Conservation (phyloP, 2,113 vertebrate species). For the Hippopotamus amphibius region DNA sequence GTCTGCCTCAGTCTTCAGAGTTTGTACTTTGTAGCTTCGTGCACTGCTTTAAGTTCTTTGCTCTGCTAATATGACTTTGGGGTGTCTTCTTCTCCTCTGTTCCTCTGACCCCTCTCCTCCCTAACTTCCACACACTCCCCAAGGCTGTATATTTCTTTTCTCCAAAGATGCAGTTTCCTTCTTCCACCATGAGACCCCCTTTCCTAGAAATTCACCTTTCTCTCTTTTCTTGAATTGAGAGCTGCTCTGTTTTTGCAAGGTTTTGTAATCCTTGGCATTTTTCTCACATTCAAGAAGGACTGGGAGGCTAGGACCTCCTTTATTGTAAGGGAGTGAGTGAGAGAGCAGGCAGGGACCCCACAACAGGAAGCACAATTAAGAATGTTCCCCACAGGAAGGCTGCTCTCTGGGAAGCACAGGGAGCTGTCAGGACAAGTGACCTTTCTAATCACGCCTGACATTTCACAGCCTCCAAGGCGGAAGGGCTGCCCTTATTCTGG, state of each 20-base stretch:
- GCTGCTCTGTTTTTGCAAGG: neutral
- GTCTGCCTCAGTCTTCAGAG: neutral
- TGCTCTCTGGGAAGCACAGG: constrained; percentile 58
- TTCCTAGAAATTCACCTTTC: constrained; percentile 47
- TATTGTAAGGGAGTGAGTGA: neutral
- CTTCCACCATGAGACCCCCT: neutral
- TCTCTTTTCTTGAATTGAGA: neutral
- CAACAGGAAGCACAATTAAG: constrained; percentile 65
- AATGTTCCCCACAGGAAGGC: constrained; percentile 69
- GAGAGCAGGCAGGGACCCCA: neutral
- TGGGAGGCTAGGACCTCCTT: neutral
- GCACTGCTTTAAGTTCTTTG: neutral
- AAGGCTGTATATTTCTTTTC: neutral
- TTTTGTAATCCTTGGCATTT: neutral
- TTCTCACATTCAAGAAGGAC: neutral
- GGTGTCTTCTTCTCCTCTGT: neutral
- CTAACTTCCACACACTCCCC: neutral
- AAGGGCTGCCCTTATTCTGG: constrained; percentile 72
- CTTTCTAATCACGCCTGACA: constrained; percentile 82
- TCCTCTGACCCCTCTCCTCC: neutral
- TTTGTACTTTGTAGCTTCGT: neutral
- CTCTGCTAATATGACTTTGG: neutral
- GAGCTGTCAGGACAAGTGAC: constrained; percentile 79
- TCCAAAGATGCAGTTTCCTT: neutral
- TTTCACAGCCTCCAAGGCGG: constrained; percentile 67